Conservation (phyloP, 2,797 vertebrate species). For the Rhinatrema bivittatum region DNA sequence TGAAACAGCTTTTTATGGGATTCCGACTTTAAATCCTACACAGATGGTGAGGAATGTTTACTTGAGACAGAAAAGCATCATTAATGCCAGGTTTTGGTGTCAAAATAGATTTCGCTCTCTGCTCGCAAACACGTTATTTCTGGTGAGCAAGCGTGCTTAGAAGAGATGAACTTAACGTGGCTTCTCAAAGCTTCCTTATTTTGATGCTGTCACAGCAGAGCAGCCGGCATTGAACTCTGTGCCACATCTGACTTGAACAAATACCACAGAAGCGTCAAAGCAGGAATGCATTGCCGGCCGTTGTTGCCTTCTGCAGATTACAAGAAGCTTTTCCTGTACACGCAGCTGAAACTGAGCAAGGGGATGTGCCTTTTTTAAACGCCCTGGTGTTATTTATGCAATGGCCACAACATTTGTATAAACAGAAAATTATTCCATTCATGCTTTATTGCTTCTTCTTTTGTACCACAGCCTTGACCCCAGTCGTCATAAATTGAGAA, state of each 20-base stretch:
- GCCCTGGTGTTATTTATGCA: constrained; percentile 65
- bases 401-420: constrained; percentile 73
- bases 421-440: constrained; percentile 78
- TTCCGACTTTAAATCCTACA: constrained; percentile 20
- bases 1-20: constrained; percentile 28
- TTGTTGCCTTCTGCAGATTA: constrained; percentile 36
- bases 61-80: constrained; percentile 10
- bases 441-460: constrained; percentile 84
- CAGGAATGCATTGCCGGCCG: constrained; percentile 20
- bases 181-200: constrained; percentile 22
- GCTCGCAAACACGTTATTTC: constrained; percentile 20
- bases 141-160: constrained; percentile 22
- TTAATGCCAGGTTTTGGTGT: constrained; percentile 6
- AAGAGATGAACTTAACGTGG: constrained; percentile 4
- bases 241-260: constrained; percentile 10
- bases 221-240: background rate
- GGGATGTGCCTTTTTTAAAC: constrained; percentile 49
- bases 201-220: background rate
- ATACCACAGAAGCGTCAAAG: constrained; percentile 23
- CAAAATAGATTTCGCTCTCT: constrained; percentile 11
- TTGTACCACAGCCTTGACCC: constrained; percentile 79
- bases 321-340: constrained; percentile 29
- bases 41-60: constrained; percentile 23
- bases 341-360: constrained; percentile 45
- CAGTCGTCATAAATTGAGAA: constrained; percentile 85